Base-by-base conservation (phyloP, 1,140 invertebrate genomes). In the Cherax quadricarinatus region DNA sequence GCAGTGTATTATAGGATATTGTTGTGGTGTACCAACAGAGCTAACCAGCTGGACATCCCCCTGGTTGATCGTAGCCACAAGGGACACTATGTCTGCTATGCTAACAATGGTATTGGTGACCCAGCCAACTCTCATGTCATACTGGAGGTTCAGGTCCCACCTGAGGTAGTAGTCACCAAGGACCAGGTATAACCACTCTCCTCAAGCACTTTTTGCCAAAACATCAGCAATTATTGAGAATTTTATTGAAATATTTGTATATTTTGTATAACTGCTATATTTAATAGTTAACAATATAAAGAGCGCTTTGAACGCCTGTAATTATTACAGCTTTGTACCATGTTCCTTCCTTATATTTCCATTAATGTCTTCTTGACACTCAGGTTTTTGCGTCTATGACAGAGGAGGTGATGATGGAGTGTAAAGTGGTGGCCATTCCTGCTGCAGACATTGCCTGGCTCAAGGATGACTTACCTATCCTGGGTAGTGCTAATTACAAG, bases 1-100 rank as follows among this genome's bases (percentile, higher is more conserved):
- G 14, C 66, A 21, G 66, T 57, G 53, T 57, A 57, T 3, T 57
- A 57, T 9, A 41, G 9, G 14, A 57, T 14, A 57, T 57, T 66
- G 4, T 30, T 30, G 30, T 14, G 18, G 21, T 70, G 53, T 53
- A 12, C 57, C 18, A 7, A 16, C 88, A 93, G 93, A 85, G 85
- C 91, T n/a, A 93, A 93, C 88, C 93, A 93, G 81, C 57, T 93
- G 30, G 93, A 93, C 66, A 79, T 93, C 5, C 93, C 93, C 0
- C 75, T 73, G 12, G 82, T 93, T 16, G 88, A 93, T 16, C 62
- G 81, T 0, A 70, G 85, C 18, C 93, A 93, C 89, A n/a, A 57
- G 4, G 93, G 93, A 6, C 88, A 84, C 51, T 93, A 93, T n/a
- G 85, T 93, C 7, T 93, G 93, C 62, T 88, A 93, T 75, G 93